These are phyloP conservation scores for Marasmarcha lunaedactyla DNA, from an alignment of 2,888 invertebrate genomes.

Conservation along the genomic window DNA sequence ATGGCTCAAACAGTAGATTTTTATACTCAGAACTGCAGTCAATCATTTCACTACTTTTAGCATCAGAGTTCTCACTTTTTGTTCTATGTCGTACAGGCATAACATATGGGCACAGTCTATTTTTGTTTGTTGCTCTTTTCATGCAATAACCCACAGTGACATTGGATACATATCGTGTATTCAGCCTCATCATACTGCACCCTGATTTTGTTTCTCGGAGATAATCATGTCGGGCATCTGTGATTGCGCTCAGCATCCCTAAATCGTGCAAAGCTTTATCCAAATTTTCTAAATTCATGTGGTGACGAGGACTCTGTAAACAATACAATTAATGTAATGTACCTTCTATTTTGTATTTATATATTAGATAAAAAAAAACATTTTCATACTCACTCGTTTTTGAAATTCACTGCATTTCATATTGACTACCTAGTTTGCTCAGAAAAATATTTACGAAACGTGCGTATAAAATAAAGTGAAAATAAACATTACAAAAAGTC, in stretches of 20 bases:
- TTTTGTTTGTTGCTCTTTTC: conserved; percentile 61
- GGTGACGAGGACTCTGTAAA: conserved; percentile 50
- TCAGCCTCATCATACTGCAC: conserved; percentile 64
- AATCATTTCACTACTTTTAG: conserved; percentile 39
- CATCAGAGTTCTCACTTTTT: conserved; percentile 74
- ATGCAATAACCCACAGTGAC: conserved; percentile 73
- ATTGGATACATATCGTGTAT: conserved; percentile 73
- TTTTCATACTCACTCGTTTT: conserved; percentile 35
- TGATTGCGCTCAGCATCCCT: conserved; percentile 72
- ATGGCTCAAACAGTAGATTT: conserved; percentile 45
- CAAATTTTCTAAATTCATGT: conserved; percentile 65
- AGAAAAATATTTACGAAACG: conserved; percentile 32
- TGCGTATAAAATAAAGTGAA: conserved; percentile 42
- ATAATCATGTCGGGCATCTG: conserved; percentile 69
- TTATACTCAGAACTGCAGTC: conserved; percentile 41
- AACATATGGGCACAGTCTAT: conserved; percentile 71
- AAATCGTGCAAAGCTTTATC: conserved; percentile 72
- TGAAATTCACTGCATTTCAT: conserved; percentile 57
- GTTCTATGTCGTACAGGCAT: conserved; percentile 70
- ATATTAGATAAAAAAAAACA: background rate
- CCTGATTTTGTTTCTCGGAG: conserved; percentile 61
- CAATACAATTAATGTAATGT: conserved; percentile 22
- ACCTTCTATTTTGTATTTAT: background rate
- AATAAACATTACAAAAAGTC: conserved; percentile 68
- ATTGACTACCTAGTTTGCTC: conserved; percentile 24